phyloP scores from a whole-genome alignment of 2,797 vertebrate genomes.

The Pogoniulus pusillus region DNA sequence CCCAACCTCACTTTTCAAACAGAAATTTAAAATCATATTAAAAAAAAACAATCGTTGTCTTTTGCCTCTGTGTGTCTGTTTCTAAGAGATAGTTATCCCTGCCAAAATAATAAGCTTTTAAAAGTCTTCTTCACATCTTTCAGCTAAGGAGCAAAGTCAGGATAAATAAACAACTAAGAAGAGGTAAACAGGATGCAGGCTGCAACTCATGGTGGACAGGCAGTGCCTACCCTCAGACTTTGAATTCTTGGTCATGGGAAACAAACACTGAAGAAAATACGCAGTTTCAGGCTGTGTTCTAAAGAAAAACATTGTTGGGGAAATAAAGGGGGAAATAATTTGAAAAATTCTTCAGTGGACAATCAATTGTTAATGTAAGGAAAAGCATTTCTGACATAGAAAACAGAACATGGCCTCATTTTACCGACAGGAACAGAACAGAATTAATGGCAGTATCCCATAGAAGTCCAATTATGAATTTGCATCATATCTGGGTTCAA shows the following conservation, averaged over 20 bases:
- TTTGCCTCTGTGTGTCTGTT: not conserved
- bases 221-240: not conserved
- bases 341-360: not conserved
- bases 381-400: not conserved
- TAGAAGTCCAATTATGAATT: not conserved
- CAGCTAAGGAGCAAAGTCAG: not conserved
- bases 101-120: not conserved
- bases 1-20: not conserved
- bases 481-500: not conserved
- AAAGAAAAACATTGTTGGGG: not conserved
- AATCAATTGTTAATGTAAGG: not conserved
- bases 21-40: not conserved
- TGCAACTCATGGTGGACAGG: not conserved
- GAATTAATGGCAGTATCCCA: not conserved
- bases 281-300: not conserved
- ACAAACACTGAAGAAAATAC: not conserved
- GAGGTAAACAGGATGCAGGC: not conserved
- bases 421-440: not conserved
- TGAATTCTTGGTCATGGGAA: not conserved
- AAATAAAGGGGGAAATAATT: not conserved
- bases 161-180: not conserved
- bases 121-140: not conserved
- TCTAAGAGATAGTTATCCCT: not conserved
- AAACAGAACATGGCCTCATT: not conserved
- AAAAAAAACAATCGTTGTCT: not conserved